Conservation (phyloP, 2,113 vertebrate species). For the Vulpes lagopus region DNA sequence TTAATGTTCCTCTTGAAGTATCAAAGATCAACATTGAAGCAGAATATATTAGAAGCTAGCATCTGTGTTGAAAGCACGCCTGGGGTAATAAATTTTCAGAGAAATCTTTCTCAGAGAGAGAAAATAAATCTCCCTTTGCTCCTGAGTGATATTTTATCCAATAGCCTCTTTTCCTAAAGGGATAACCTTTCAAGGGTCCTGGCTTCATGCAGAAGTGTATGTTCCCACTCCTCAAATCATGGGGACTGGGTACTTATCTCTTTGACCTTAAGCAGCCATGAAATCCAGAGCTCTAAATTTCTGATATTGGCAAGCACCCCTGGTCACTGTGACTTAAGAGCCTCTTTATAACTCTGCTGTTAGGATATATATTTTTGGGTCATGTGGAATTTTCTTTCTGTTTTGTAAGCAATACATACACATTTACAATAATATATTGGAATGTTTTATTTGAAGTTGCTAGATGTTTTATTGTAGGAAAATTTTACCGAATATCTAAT, state of each 20-base stretch:
- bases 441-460: constrained; percentile 29
- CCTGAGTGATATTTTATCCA: constrained; percentile 14
- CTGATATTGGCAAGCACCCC: background rate
- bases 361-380: constrained; percentile 1
- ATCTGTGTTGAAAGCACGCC: background rate
- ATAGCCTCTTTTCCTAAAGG: background rate
- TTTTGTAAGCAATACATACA: background rate
- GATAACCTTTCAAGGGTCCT: background rate
- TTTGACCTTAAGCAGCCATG: background rate
- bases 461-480: background rate
- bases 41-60: background rate
- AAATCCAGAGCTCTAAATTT: constrained; percentile 2
- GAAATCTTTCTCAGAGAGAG: background rate
- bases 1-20: background rate
- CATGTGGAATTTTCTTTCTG: background rate
- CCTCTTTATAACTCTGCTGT: background rate
- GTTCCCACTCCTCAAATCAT: background rate
- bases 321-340: background rate
- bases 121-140: background rate
- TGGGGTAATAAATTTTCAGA: background rate
- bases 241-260: background rate
- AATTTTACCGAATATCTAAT: background rate
- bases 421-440: background rate
- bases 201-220: background rate
- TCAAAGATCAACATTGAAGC: background rate